Conservation (phyloP, 2,113 vertebrate species). For the Oncorhynchus gorbuscha region DNA sequence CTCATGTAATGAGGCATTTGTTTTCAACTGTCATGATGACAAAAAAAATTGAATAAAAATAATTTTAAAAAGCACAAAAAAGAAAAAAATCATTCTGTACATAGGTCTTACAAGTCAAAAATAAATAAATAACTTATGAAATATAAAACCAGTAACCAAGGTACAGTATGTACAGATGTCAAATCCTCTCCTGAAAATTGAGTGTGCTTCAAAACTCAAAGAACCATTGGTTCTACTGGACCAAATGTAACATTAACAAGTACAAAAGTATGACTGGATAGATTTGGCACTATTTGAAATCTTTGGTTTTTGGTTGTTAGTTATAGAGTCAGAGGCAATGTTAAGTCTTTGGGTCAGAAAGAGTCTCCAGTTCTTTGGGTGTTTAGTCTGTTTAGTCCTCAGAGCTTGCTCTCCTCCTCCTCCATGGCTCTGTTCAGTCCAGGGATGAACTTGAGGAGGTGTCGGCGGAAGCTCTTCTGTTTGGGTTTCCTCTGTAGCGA, state of each 20-base stretch:
- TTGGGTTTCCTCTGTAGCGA: slow-evolving; percentile 81
- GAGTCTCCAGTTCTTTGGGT: not conserved
- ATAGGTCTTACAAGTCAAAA: slow-evolving; percentile 50
- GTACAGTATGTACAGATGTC: slow-evolving; percentile 52
- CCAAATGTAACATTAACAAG: not conserved
- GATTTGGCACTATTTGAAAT: slow-evolving; percentile 20
- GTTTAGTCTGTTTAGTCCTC: slow-evolving; percentile 35
- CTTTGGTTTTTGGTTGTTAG: slow-evolving; percentile 25
- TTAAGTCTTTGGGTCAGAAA: slow-evolving; percentile 32
- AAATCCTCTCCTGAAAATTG: slow-evolving; percentile 6
- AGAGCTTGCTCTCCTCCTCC: slow-evolving; percentile 95
- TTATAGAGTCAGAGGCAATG: slow-evolving; percentile 6
- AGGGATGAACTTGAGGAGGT: slow-evolving; percentile 92
- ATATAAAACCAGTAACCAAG: slow-evolving; percentile 23
- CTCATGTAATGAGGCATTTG: slow-evolving; percentile 16
- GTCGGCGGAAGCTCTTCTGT: slow-evolving; percentile 85
- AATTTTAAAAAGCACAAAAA: slow-evolving; percentile 2
- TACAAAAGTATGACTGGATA: not conserved
- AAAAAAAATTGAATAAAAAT: not conserved
- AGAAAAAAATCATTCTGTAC: slow-evolving; percentile 50
- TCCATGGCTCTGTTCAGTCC: slow-evolving; percentile 88
- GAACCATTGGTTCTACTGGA: not conserved
- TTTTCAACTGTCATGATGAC: slow-evolving; percentile 33
- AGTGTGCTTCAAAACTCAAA: not conserved
- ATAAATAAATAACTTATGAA: slow-evolving; percentile 83